Conservation (phyloP, 1,140 invertebrate species). For the Pygmarrhopalites habei region DNA sequence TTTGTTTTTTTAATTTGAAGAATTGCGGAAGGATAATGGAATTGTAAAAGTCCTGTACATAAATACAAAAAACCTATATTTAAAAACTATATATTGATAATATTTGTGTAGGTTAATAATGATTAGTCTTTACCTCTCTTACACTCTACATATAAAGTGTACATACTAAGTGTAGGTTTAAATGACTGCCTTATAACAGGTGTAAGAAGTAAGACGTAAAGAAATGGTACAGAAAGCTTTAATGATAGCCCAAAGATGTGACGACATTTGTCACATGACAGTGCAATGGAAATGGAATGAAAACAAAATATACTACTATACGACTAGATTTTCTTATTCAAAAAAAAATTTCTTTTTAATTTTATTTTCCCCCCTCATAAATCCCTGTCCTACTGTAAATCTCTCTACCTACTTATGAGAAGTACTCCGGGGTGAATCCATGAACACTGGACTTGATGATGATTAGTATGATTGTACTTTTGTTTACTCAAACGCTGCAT, state of each 20-base stretch:
- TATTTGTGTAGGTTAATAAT: background rate
- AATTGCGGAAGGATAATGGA: conserved; percentile 12
- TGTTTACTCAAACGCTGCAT: background rate
- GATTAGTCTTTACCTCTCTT: background rate
- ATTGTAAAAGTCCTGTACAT: background rate
- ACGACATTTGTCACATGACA: background rate
- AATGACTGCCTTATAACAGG: background rate
- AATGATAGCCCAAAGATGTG: background rate
- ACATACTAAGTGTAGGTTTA: background rate
- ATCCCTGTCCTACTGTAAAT: background rate
- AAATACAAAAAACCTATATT: background rate
- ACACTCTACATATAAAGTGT: background rate
- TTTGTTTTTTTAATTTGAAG: background rate
- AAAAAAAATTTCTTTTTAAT: background rate
- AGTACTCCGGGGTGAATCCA: background rate
- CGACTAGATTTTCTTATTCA: background rate
- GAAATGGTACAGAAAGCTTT: conserved; percentile 14
- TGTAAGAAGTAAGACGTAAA: background rate
- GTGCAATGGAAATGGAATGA: conserved; percentile 8
- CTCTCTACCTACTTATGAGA: background rate
- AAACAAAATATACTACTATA: background rate
- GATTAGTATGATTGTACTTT: background rate
- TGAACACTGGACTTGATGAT: background rate
- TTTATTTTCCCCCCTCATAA: background rate
- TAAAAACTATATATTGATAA: background rate